Conservation (phyloP, 2,888 invertebrate species). For the Cantharis rufa region DNA sequence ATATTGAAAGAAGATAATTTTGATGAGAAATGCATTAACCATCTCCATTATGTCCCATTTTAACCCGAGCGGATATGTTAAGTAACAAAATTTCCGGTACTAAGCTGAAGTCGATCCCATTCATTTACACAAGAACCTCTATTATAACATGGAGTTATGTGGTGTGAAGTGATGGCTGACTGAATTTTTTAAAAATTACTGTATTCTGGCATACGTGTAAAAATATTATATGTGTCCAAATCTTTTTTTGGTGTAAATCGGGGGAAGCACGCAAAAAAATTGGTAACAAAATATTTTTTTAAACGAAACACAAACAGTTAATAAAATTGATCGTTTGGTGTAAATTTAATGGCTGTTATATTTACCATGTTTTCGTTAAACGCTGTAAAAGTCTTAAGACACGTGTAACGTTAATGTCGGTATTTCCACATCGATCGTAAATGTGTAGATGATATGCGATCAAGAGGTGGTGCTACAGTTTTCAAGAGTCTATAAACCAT, state of each 20-base stretch:
- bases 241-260: too few relatives aligned
- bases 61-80: background rate
- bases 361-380: background rate
- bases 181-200: background rate
- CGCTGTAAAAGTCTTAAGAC: conserved; percentile 15
- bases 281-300: background rate
- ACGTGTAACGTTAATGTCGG: conserved; percentile 14
- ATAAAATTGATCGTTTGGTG: background rate
- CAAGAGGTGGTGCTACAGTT: conserved; percentile 6
- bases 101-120: background rate
- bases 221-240: too few relatives aligned
- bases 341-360: background rate
- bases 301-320: background rate
- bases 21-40: background rate
- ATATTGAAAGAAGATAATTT: background rate
- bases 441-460: conserved; percentile 14
- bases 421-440: conserved; percentile 11
- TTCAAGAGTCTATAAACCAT: conserved; percentile 21
- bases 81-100: background rate
- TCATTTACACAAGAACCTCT: background rate
- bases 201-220: too few relatives aligned
- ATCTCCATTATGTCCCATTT: background rate
- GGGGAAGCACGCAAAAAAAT: too few relatives aligned
- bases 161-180: background rate
- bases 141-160: background rate